Base-by-base conservation (phyloP, 2,797 vertebrate genomes). In the Chelmon rostratus region DNA sequence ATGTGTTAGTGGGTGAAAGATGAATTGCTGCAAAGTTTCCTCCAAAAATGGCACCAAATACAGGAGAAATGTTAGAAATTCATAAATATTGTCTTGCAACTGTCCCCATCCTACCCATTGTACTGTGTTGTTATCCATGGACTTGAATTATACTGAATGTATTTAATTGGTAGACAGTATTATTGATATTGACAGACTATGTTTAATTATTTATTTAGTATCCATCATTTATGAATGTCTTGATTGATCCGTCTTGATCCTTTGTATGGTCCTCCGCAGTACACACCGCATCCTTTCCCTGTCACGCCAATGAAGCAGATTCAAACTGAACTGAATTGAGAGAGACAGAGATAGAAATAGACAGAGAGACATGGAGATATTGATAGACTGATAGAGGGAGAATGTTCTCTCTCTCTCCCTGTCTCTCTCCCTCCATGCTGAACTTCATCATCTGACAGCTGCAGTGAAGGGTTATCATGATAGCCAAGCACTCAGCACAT, bases 361-460 rank as follows among this genome's bases (percentile, higher is more conserved):
- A 88, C 53, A 56, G 49, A 76, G 50, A 81, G 67, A 91, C 78
- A 83, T 69, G 37, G 70, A 82, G 62, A 84, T 88, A 90, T 88
- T 86, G 88, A 90, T 90, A 62, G 87, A 85, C 62, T 68, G 83
- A 90, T 81, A 78, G 79, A 86, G 65, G 54, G 63, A 79, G 79
- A 76, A 76, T 78, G 59, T 62, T 69, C 13, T 65, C 53, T 67
- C 28, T 70, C 63, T 68, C 19, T 56, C 47, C 63, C 25, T 46
- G 49, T 67, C 75, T 69, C 47, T 85, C 40, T 81, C 40, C 64
- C 76, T 84, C 77, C 73, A 81, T 86, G 70, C 71, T 84, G 64
- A 87, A 76, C 84, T 84, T 77, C 53, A 82, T 86, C 76, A 85
- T 68, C 83, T 90, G 89, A 86, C 88, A 90, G 88, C 69, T 81